Evolutionary conservation across 2,797 vertebrate genomes (phyloP).

Genomic region (Ibycter americanus): DNA sequence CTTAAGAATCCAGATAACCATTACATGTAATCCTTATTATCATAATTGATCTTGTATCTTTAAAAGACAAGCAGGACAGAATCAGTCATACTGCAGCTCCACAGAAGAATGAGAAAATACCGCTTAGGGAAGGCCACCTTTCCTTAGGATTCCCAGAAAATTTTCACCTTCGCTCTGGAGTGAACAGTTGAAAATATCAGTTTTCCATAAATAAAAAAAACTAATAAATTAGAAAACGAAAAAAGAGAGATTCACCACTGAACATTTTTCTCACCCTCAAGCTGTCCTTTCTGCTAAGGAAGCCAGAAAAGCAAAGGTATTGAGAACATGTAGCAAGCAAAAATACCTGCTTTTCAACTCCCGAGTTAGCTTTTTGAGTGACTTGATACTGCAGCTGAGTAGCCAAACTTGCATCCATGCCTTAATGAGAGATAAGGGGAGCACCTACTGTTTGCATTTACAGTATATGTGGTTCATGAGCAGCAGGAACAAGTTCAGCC

Average conservation of each 20-base stretch:
- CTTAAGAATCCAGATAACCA: neutral
- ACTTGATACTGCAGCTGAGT: neutral
- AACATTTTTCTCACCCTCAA: neutral
- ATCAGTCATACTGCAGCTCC: neutral
- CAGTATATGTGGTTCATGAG: neutral
- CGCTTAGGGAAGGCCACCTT: neutral
- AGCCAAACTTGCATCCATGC: neutral
- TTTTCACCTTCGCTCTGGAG: neutral
- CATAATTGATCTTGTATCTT: neutral
- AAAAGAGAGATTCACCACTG: neutral
- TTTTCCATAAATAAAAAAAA: neutral
- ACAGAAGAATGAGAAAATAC: neutral
- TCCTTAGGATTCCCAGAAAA: neutral
- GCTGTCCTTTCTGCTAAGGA: neutral
- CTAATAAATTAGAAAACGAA: too few species aligned
- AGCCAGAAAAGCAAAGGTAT: neutral
- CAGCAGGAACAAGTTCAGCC: constrained; percentile 33
- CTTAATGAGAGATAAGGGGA: constrained; percentile 41
- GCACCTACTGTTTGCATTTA: constrained; percentile 31
- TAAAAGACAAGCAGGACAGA: neutral
- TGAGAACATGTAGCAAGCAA: neutral
- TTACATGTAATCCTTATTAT: neutral
- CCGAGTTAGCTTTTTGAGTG: neutral
- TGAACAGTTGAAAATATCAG: neutral
- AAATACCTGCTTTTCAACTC: constrained; percentile 55